A percentile compares a stretch with the other conserved stretches of the same genome.
Conservation (phyloP, 2,113 vertebrate species). For the Gnathonemus echidnorhynchus region DNA sequence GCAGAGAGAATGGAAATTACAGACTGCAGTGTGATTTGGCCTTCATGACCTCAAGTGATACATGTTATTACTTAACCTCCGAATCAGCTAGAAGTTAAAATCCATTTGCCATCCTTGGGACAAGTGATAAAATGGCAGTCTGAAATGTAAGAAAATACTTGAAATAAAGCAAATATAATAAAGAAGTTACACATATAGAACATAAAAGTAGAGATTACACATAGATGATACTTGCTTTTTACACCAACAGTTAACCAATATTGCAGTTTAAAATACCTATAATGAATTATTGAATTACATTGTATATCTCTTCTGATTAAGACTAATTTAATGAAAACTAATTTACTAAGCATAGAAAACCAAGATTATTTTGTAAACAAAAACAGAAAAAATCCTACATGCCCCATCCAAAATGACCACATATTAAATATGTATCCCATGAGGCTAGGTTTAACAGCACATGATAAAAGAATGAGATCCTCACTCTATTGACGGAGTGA, state of each 20-base stretch:
- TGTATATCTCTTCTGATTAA: not conserved
- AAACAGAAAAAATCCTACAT: not conserved
- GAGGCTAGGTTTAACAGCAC: not conserved
- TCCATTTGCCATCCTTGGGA: not conserved
- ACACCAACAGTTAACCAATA: not conserved
- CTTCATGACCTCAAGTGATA: not conserved
- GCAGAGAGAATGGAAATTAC: not conserved
- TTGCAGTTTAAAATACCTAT: not conserved
- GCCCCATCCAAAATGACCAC: not conserved
- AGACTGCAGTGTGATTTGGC: not conserved
- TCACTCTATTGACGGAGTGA: not conserved
- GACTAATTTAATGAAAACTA: not conserved
- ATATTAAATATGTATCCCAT: not conserved
- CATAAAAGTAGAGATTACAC: not conserved
- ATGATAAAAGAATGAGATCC: not conserved
- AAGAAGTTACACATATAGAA: not conserved
- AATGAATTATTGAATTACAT: not conserved
- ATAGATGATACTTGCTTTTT: not conserved
- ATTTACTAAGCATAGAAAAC: not conserved
- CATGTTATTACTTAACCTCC: not conserved
- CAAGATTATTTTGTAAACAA: not conserved
- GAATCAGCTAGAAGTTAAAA: not conserved
- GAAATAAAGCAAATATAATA: not conserved
- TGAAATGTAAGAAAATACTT: not conserved
- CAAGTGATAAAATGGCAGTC: not conserved